phyloP scores from a whole-genome alignment of 2,113 vertebrate genomes.

The Pardalotus punctatus region DNA sequence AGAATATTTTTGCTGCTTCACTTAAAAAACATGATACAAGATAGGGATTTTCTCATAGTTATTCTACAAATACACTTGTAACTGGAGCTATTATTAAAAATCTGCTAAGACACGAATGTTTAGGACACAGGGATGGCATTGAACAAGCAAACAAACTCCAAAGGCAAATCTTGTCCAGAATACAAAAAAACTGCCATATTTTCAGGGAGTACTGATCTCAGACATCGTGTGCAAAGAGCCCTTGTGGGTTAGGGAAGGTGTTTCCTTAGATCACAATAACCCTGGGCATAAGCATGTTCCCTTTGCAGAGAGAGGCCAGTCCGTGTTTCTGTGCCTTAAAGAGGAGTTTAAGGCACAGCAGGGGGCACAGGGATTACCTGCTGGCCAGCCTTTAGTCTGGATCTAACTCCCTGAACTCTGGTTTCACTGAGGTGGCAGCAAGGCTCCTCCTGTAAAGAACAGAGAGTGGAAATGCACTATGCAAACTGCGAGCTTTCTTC shows the following conservation, averaged over 20 bases:
- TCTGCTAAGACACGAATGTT: neutral
- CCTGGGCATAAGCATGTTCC: accelerated
- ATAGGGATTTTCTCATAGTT: neutral
- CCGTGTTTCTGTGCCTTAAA: neutral
- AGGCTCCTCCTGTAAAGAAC: neutral
- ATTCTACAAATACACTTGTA: neutral
- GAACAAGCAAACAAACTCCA: neutral
- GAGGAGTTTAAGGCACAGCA: neutral
- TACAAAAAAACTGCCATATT: neutral
- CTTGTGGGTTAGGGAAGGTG: neutral
- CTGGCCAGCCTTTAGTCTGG: neutral
- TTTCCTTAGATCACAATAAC: neutral
- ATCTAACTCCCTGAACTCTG: neutral
- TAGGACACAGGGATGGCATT: neutral
- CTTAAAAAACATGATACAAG: neutral
- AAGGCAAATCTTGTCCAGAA: neutral
- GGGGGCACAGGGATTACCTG: neutral
- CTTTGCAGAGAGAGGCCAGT: accelerated
- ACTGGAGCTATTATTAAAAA: neutral
- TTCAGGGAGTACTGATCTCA: neutral
- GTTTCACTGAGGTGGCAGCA: neutral
- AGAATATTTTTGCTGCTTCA: neutral
- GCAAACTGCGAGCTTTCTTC: neutral
- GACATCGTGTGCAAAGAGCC: neutral
- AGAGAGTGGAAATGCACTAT: neutral